A percentile compares a stretch with the other conserved stretches of the same genome.
phyloP scores from a whole-genome alignment of 2,888 invertebrate genomes.

The Sycophila texana region DNA sequence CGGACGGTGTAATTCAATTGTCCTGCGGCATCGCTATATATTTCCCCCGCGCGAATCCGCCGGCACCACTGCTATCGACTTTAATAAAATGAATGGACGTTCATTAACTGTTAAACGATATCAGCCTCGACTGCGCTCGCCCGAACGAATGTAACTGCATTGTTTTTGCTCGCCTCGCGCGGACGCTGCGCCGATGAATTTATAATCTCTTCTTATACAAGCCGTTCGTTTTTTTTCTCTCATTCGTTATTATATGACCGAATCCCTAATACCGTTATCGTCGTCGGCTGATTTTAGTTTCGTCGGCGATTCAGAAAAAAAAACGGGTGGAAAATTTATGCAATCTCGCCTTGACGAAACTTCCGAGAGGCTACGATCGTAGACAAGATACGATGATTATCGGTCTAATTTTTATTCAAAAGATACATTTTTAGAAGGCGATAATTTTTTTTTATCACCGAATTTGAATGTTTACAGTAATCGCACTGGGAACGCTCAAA shows the following conservation, averaged over 20 bases:
- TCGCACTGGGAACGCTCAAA: too few relatives aligned
- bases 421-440: not conserved
- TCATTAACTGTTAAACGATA: conserved; percentile 46
- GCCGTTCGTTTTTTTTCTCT: not conserved
- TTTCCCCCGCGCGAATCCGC: not conserved
- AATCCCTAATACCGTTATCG: not conserved
- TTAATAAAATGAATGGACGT: conserved; percentile 28
- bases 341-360: too few relatives aligned
- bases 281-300: conserved; percentile 1
- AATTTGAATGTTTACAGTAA: too few relatives aligned
- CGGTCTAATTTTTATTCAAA: not conserved
- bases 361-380: too few relatives aligned
- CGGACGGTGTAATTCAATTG: conserved; percentile 28
- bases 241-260: not conserved
- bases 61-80: not conserved
- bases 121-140: conserved; percentile 20
- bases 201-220: not conserved
- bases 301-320: not conserved
- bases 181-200: not conserved
- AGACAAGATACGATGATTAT: too few relatives aligned
- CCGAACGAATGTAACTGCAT: not conserved
- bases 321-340: conserved; percentile 11
- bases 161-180: not conserved
- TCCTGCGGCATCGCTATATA: not conserved
- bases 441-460: not conserved